Base-by-base conservation (phyloP, 2,797 vertebrate genomes). In the Gambelia wislizenii region DNA sequence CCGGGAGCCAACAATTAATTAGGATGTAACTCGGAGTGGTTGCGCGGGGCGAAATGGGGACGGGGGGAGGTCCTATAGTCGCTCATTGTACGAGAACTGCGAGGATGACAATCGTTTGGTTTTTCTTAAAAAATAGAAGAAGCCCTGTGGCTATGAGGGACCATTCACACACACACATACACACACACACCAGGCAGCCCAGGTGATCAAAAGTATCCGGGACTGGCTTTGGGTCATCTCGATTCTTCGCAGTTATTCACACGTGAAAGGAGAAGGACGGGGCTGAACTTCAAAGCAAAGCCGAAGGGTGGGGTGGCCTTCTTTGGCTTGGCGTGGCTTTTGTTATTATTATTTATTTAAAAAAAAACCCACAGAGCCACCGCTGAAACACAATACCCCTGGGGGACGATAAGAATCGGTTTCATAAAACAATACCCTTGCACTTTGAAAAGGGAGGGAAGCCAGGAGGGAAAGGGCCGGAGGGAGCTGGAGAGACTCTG, bases 271-370 rank as follows among this genome's bases (percentile, higher is more conserved):
- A 89, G 95, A 97, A 95, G 94, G 93, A 97, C 96, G 95, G 95
- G 94, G 91, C 96, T 96, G 92, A 95, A 97, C 96, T 96, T 97
- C 97, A 97, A 97, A 97, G 97, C 94, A 96, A 96, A 94, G 96
- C 95, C n/a, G 93, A 84, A 81, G 88, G 72, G 14, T 20, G 47
- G 1, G 18, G 10, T 33, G 13, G 78, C 27, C 61, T 64, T 7
- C 61, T 64, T 64, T 64, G 27, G 61, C 2, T 6, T 10, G 64
- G 64, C 64, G 27, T 30, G 27, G 27, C 64, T 67, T 30, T 67
- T 4, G 54, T 18, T 56, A 2, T 20, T 56, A 20, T 56, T 56
- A 20, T 56, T 56, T 2, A 2, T 14, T 14, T 14, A 14, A 10
- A 54, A 16, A 56, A 16, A 56, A 4, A 56, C 54, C 5, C 49